Base-by-base conservation (phyloP, 2,888 invertebrate genomes). In the Melanargia galathea region DNA sequence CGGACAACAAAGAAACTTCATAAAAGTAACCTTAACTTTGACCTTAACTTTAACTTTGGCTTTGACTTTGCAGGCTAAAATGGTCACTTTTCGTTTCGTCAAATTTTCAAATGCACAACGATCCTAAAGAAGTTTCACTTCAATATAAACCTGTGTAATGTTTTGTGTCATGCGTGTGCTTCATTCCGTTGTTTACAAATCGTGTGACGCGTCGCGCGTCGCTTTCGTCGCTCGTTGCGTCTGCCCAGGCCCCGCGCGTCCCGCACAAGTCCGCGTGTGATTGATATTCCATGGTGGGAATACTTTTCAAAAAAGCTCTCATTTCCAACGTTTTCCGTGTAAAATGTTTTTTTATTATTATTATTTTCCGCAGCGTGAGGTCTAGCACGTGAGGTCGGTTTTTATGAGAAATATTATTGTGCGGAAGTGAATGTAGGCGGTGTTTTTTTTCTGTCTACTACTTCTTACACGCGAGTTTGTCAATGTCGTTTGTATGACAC, bases 371-470 rank as follows among this genome's bases (percentile, higher is more conserved):
- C 18, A 4, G 30, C 51, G 30, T 33, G 26, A 16, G 30, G 30
- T 30, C 30, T 6, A 5, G 5, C 3, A 49, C 49, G 49, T 49
- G 49, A 49, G 49, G 49, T 49, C 26, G 49, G n/a, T 49, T 26
- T 49, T 49, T 26, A 49, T 49, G 49, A 26, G 49, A 26, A 49
- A 49, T 49, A 49, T 49, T 49, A 49, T 30, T 49, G 49, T n/a
- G 46, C 46, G 46, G 46, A 49, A 26, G 49, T 49, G 26, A n/a
- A 49, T 18, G 43, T 8, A 26, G 24, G 26, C 5, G 8, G 43
- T 18, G 2, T 5, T 26, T 16, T 49, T 46, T 49, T 49, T 16
- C 16, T 26, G 49, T 49, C 1, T 7, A 16, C 13, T 7, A 16
- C 0, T 49, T 49, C 26, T 49, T 24, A 49, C 16, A 16, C 1